Evolutionary conservation across 2,888 invertebrate species (phyloP).

Genomic region (Pachydiplax longipennis): DNA sequence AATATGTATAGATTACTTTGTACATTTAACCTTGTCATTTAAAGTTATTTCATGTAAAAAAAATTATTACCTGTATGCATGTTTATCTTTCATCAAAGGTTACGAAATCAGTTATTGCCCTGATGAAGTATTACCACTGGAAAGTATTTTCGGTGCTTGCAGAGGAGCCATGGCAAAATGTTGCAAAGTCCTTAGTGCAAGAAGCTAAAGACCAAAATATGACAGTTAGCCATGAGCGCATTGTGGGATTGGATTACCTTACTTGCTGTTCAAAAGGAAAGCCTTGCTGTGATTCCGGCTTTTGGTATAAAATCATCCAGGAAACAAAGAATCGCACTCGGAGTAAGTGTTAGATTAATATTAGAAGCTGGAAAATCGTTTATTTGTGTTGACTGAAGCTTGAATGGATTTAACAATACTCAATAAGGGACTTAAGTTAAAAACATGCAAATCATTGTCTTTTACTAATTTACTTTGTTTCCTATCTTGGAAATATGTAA

Average conservation of each 20-base stretch:
- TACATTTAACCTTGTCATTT: too few species aligned
- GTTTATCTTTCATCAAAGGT: slow-evolving; percentile 66
- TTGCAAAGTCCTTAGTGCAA: slow-evolving; percentile 79
- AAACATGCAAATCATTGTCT: neutral
- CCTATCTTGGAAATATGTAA: neutral
- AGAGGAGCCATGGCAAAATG: slow-evolving; percentile 81
- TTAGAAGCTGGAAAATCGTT: too few species aligned
- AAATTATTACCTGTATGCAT: neutral
- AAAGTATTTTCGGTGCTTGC: slow-evolving; percentile 89
- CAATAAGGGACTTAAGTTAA: too few species aligned
- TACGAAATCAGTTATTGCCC: slow-evolving; percentile 91
- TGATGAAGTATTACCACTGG: slow-evolving; percentile 92
- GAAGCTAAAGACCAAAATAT: slow-evolving; percentile 79
- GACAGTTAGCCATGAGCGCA: slow-evolving; percentile 80
- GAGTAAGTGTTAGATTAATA: slow-evolving; percentile 64
- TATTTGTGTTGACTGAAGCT: too few species aligned
- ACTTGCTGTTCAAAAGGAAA: slow-evolving; percentile 80
- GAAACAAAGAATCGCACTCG: slow-evolving; percentile 86
- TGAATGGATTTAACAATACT: too few species aligned
- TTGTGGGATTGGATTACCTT: slow-evolving; percentile 71
- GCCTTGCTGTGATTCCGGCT: slow-evolving; percentile 78
- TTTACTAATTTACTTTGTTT: slow-evolving; percentile 25
- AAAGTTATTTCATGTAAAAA: too few species aligned
- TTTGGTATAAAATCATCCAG: slow-evolving; percentile 84
- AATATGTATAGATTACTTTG: too few species aligned